Base-by-base conservation (phyloP, 2,113 vertebrate species). In the Oryzias woworae region DNA sequence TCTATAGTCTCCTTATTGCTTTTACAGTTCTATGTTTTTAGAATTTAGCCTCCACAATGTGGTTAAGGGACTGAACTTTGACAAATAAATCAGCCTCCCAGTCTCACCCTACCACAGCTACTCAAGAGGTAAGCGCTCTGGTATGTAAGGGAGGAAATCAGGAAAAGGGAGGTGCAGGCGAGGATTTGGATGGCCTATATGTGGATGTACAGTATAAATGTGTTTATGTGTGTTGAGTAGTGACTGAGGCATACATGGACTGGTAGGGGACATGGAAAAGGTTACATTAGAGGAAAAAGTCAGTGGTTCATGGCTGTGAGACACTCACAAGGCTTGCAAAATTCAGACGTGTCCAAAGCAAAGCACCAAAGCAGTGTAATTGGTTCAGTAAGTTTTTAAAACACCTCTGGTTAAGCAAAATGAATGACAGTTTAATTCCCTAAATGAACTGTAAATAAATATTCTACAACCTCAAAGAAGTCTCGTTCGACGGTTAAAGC, bases 111-210 rank as follows among this genome's bases (percentile, higher is more conserved):
- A 72, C 75, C 76, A 56, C 58, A 62, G 41, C 70, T 56, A 66
- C 53, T 73, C 75, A 77, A 53, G 46, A 58, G 58, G 64, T 84
- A 85, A 84, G 68, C 73, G 45, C 68, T 81, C 47, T 82, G 81
- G 84, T 85, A 85, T 88, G 81, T 70, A 16, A 83, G 81, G 82
- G 79, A 79, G 83, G 70, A 36, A 65, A 82, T 65, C 64, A 78
- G 71, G 70, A 76, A 83, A 86, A 78, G 64, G 75, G 71, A 69
- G 73, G 23, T 44, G 18, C 51, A 52, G 59, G 43, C 42, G 41
- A 52, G 14, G 59, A 41, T 77, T 31, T 60, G 0, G 61, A 16
- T 44, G 24, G 36, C 36, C 36, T 74, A 24, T 74, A n/a, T 53
- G 17, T 49, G 10, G 62, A 31, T 14, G 48, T 24, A 47, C 23